These are phyloP conservation scores for Albula glossodonta DNA, from an alignment of 2,113 vertebrate species.

Conservation along the genomic window DNA sequence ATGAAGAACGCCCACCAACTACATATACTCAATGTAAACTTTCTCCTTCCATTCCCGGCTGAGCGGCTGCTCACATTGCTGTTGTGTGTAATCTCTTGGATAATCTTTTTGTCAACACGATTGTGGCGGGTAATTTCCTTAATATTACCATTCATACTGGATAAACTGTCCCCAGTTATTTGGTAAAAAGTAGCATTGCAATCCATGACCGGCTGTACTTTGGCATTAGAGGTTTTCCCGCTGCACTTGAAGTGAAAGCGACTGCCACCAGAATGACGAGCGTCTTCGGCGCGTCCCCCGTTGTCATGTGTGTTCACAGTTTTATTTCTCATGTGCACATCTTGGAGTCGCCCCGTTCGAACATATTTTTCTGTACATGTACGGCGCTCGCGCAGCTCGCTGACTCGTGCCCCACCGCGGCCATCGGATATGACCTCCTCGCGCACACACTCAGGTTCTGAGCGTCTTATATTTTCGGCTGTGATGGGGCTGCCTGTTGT, in stretches of 20 bases:
- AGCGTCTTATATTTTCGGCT: background rate
- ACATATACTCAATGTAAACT: conserved; percentile 73
- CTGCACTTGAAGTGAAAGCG: background rate
- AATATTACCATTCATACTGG: background rate
- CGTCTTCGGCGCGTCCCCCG: conserved; percentile 15
- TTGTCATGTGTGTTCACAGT: background rate
- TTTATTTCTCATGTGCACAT: background rate
- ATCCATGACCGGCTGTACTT: conserved; percentile 10
- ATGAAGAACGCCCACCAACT: conserved; percentile 78
- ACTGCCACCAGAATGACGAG: conserved; percentile 15
- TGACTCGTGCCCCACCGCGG: background rate
- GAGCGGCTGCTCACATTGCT: background rate
- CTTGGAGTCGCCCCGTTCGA: conserved; percentile 14
- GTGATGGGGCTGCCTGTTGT: background rate
- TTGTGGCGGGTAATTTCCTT: conserved; percentile 10
- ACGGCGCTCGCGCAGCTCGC: background rate
- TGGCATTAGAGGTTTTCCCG: conserved; percentile 24
- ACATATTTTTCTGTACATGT: background rate
- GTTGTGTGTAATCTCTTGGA: conserved; percentile 8
- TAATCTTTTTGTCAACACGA: background rate
- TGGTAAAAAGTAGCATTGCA: conserved; percentile 5
- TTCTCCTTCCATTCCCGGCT: conserved; percentile 58
- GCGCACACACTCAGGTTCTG: background rate
- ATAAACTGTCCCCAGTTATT: background rate
- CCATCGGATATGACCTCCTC: background rate